These are phyloP conservation scores for Diadegma fenestrale DNA, from an alignment of 2,888 invertebrate genomes.

Conservation along the genomic window DNA sequence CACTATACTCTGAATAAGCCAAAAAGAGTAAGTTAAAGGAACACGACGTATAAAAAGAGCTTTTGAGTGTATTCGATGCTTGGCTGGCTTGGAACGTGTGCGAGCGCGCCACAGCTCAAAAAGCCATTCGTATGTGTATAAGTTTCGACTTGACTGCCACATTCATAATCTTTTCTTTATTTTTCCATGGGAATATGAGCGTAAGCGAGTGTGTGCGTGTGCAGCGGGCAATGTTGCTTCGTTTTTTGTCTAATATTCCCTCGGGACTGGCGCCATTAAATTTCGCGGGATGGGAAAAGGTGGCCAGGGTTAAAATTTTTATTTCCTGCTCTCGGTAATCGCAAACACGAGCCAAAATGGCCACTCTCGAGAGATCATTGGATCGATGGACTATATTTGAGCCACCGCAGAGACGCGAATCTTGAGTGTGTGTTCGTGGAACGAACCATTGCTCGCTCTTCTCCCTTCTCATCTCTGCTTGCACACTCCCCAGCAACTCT, in stretches of 20 bases:
- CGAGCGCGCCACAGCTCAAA: constrained; percentile 65
- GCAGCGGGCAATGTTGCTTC: constrained; percentile 22
- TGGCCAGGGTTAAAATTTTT: constrained; percentile 47
- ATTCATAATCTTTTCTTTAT: constrained; percentile 37
- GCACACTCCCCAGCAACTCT: constrained; percentile 9
- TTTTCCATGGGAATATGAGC: not conserved
- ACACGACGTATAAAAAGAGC: constrained; percentile 48
- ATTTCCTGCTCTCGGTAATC: constrained; percentile 19
- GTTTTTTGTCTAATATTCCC: constrained; percentile 32
- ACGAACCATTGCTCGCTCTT: constrained; percentile 18
- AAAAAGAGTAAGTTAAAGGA: constrained; percentile 32
- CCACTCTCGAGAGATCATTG: constrained; percentile 50
- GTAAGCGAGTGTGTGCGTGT: not conserved
- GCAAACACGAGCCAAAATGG: constrained; percentile 33
- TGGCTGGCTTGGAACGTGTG: constrained; percentile 1
- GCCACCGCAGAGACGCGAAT: not conserved
- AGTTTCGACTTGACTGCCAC: constrained; percentile 27
- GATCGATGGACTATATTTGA: constrained; percentile 48
- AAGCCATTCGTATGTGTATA: constrained; percentile 3
- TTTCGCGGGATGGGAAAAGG: constrained; percentile 32
- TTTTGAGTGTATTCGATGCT: constrained; percentile 64
- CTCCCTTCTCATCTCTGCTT: not conserved
- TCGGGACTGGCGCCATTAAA: constrained; percentile 41
- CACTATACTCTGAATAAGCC: constrained; percentile 56
- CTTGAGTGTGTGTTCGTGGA: constrained; percentile 33